Percentiles rank a stretch among this genome's conserved stretches.
Evolutionary conservation across 2,888 invertebrate genomes (phyloP).

Genomic region (Stratiomys singularior): DNA sequence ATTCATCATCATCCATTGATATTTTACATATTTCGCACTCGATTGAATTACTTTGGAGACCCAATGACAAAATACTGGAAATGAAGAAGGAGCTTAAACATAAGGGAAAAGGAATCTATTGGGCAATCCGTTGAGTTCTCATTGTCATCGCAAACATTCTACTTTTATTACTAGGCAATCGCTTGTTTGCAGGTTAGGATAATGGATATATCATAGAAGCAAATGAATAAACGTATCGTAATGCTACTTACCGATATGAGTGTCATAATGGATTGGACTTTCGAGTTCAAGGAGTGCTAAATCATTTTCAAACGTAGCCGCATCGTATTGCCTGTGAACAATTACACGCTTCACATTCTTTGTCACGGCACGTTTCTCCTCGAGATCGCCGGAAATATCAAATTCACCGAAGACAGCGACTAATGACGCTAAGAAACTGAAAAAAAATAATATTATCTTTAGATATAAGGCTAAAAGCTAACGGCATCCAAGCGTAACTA

Average conservation of each 20-base stretch:
- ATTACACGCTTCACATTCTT: conserved; percentile 88
- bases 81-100: too few species aligned
- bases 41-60: too few species aligned
- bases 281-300: conserved; percentile 88
- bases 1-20: too few species aligned
- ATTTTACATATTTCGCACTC: too few species aligned
- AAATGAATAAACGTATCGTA: too few species aligned
- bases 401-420: conserved; percentile 93
- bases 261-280: conserved; percentile 82
- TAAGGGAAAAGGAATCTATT: too few species aligned
- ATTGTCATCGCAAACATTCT: too few species aligned
- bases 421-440: conserved; percentile 83
- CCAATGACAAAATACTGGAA: too few species aligned
- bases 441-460: conserved; percentile 22
- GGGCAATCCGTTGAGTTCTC: too few species aligned
- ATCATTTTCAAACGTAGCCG: conserved; percentile 92
- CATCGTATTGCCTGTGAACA: conserved; percentile 88
- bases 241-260: conserved; percentile 79
- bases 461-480: background rate
- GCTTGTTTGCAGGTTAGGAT: too few species aligned
- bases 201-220: too few species aligned
- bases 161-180: too few species aligned
- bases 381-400: conserved; percentile 87
- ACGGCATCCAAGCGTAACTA: conserved; percentile 62
- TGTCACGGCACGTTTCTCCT: conserved; percentile 79